phyloP scores from a whole-genome alignment of 2,888 invertebrate species.

The Pherbina coryleti region DNA sequence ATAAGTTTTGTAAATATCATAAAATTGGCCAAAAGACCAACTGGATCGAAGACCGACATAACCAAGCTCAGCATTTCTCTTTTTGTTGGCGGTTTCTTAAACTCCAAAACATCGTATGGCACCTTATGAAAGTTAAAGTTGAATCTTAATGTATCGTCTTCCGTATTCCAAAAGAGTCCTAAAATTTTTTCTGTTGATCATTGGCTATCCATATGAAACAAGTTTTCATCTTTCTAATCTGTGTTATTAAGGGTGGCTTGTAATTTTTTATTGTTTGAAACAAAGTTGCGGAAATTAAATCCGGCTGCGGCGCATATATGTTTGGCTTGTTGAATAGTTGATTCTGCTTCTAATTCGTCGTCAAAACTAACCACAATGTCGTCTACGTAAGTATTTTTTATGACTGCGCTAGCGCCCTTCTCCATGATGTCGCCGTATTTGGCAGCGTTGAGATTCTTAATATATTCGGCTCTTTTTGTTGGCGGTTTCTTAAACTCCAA shows the following conservation, averaged over 20 bases:
- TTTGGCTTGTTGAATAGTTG: constrained; percentile 4
- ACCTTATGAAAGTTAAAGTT: no score
- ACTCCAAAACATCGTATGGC: constrained; percentile 37
- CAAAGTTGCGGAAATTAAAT: no score
- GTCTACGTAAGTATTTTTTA: constrained; percentile 44
- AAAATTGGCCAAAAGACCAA: constrained; percentile 47
- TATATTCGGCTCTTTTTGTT: constrained; percentile 49
- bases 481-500: constrained; percentile 39
- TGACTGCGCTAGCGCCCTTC: constrained; percentile 42
- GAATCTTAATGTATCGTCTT: no score
- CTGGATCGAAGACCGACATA: constrained; percentile 50
- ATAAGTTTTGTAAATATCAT: constrained; percentile 45
- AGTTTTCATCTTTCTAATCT: no score
- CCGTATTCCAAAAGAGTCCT: no score
- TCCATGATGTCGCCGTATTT: constrained; percentile 38
- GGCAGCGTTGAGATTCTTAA: constrained; percentile 55
- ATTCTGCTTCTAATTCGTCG: constrained; percentile 54
- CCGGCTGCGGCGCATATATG: no score
- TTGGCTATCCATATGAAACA: no score
- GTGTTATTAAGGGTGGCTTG: no score
- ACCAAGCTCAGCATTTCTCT: constrained; percentile 47
- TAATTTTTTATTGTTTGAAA: no score
- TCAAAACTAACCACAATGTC: constrained; percentile 47
- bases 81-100: constrained; percentile 47
- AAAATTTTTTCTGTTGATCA: no score